Conservation (phyloP, 1,140 invertebrate species). For the Bombus pascuorum region DNA sequence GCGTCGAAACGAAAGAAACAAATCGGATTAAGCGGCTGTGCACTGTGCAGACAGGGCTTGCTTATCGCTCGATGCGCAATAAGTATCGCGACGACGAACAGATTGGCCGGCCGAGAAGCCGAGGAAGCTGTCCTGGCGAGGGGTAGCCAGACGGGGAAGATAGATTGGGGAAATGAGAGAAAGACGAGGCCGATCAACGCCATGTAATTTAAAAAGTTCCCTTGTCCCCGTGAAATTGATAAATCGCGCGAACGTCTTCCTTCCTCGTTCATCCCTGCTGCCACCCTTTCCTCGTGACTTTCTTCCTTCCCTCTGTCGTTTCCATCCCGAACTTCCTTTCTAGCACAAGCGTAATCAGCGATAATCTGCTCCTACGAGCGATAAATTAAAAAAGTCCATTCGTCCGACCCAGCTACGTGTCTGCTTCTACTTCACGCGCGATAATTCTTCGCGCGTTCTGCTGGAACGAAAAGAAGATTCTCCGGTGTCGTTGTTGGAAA, state of each 20-base stretch:
- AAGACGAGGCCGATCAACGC: constrained; percentile 65
- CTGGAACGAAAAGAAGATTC: neutral
- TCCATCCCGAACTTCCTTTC: neutral
- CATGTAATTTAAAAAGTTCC: constrained; percentile 77
- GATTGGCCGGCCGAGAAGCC: constrained; percentile 33
- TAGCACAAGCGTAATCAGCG: constrained; percentile 8
- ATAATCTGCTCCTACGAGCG: constrained; percentile 24
- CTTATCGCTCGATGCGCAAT: constrained; percentile 18
- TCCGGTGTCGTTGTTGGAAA: neutral
- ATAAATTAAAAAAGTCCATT: constrained; percentile 31
- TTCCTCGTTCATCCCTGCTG: constrained; percentile 31
- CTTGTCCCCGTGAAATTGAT: constrained; percentile 73
- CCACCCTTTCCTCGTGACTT: neutral
- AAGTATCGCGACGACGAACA: constrained; percentile 37
- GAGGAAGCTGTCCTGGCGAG: constrained; percentile 25
- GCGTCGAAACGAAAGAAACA: neutral
- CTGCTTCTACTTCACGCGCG: neutral
- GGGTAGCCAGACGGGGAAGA: constrained; percentile 26
- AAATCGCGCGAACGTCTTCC: constrained; percentile 51
- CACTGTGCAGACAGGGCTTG: too few species aligned
- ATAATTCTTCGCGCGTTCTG: neutral
- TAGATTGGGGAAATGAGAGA: constrained; percentile 57
- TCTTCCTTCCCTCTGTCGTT: neutral
- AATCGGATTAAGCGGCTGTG: neutral
- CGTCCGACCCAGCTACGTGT: neutral